A percentile compares a stretch with the other conserved stretches of the same genome.
These are phyloP conservation scores for Drosophila prolongata DNA, from an alignment of 2,888 invertebrate species.

Conservation along the genomic window DNA sequence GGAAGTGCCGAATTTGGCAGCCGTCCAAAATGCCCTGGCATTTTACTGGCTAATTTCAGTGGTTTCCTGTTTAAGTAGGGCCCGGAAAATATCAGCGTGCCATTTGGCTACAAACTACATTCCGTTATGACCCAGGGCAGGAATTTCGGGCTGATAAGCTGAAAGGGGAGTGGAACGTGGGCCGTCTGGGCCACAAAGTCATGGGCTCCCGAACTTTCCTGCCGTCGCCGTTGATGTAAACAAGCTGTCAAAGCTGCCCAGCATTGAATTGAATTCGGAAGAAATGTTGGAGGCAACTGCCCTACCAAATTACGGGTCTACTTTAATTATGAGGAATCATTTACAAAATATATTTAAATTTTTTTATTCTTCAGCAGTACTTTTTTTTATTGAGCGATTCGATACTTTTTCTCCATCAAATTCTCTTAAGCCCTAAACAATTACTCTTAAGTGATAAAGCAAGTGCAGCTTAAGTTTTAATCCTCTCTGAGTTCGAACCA, in stretches of 20 bases:
- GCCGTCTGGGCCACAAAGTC: slow-evolving; percentile 37
- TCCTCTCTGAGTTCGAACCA: slow-evolving; percentile 17
- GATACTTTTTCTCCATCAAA: too few relatives aligned
- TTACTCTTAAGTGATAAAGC: not conserved
- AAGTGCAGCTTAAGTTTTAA: slow-evolving; percentile 27
- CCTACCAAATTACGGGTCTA: not conserved
- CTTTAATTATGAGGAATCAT: not conserved
- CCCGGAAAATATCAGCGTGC: slow-evolving; percentile 43
- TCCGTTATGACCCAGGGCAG: slow-evolving; percentile 31
- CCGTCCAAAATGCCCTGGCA: slow-evolving; percentile 3
- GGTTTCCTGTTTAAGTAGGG: slow-evolving; percentile 22
- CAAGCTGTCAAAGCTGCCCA: slow-evolving; percentile 70
- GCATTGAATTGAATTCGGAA: slow-evolving; percentile 65
- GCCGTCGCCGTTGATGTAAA: slow-evolving; percentile 61
- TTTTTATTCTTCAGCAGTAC: too few relatives aligned
- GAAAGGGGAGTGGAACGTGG: slow-evolving; percentile 18
- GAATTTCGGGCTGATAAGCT: slow-evolving; percentile 7
- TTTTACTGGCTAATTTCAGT: slow-evolving; percentile 15
- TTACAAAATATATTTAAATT: not conserved
- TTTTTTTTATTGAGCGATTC: too few relatives aligned
- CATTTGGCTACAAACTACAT: slow-evolving; percentile 65
- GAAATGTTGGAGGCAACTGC: slow-evolving; percentile 8
- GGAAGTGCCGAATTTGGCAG: slow-evolving; percentile 35
- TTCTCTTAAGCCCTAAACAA: not conserved
- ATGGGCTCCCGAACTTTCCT: slow-evolving; percentile 11